Conservation (phyloP, 2,888 invertebrate genomes). For the Gymnocheta viridis region DNA sequence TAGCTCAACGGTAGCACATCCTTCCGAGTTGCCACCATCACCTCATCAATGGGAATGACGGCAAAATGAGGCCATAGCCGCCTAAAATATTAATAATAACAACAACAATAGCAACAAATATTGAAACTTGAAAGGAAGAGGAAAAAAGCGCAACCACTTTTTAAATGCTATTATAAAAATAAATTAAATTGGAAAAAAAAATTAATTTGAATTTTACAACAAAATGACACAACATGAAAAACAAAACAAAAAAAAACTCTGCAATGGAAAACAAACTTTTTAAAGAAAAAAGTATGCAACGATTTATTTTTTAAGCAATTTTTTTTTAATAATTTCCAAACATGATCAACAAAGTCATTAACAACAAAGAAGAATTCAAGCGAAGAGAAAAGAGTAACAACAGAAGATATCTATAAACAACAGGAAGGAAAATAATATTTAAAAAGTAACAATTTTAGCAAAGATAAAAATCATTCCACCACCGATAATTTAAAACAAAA, state of each 20-base stretch:
- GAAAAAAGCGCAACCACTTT: slow-evolving; percentile 15
- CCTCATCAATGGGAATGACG: slow-evolving; percentile 99
- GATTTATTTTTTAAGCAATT: slow-evolving; percentile 62
- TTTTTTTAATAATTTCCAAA: slow-evolving; percentile 22
- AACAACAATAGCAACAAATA: slow-evolving; percentile 54
- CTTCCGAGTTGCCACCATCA: slow-evolving; percentile 98
- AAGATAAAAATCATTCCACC: slow-evolving; percentile 72
- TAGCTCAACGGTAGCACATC: slow-evolving; percentile 98
- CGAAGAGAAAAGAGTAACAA: not conserved
- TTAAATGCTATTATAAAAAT: slow-evolving; percentile 21
- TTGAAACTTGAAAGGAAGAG: not conserved
- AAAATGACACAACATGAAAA: not conserved
- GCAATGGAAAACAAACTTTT: slow-evolving; percentile 21
- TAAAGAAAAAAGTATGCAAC: slow-evolving; percentile 58
- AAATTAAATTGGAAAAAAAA: slow-evolving; percentile 21
- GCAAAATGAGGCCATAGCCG: slow-evolving; percentile 83
- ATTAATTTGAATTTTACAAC: slow-evolving; percentile 12
- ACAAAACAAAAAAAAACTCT: not conserved
- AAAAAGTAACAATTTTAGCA: slow-evolving; percentile 21
- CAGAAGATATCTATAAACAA: slow-evolving; percentile 7
- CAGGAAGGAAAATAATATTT: slow-evolving; percentile 10
- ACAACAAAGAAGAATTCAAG: not conserved
- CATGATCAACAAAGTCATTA: slow-evolving; percentile 6
- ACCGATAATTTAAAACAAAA: slow-evolving; percentile 68
- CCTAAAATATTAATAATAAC: slow-evolving; percentile 79